Conservation (phyloP, 2,113 vertebrate genomes). For the Fukomys damarensis region DNA sequence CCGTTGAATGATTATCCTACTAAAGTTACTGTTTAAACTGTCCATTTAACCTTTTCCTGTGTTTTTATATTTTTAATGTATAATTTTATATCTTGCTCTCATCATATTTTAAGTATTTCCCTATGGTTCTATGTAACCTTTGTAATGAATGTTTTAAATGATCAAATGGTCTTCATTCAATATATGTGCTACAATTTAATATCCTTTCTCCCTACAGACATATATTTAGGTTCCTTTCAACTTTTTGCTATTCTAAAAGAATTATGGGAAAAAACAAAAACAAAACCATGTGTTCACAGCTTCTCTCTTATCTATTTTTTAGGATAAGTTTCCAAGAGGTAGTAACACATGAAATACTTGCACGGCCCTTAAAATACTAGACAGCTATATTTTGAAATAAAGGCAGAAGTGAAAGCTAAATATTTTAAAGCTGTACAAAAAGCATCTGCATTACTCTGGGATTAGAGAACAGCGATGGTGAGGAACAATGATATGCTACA, state of each 20-base stretch:
- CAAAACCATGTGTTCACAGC: neutral
- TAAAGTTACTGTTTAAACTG: neutral
- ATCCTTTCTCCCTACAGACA: neutral
- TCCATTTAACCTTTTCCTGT: neutral
- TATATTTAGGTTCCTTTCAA: constrained; percentile 17
- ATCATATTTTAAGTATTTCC: neutral
- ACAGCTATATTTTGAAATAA: neutral
- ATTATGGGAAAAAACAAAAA: neutral
- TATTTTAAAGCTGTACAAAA: neutral
- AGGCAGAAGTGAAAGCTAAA: neutral
- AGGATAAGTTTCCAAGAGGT: constrained; percentile 19
- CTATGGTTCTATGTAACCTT: constrained; percentile 14
- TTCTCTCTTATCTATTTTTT: neutral
- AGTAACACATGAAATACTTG: neutral
- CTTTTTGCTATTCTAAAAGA: neutral
- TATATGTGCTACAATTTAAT: neutral
- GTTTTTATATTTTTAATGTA: constrained; percentile 21
- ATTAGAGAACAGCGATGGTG: neutral
- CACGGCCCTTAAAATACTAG: neutral
- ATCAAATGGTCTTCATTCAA: constrained; percentile 13
- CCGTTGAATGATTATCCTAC: neutral
- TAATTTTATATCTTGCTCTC: constrained; percentile 13
- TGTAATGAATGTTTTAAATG: constrained; percentile 29
- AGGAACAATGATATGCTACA: neutral
- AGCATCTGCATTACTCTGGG: neutral